Percentiles rank a stretch among this genome's conserved stretches.
phyloP scores from a whole-genome alignment of 2,113 vertebrate species.

The Poeciliopsis retropinna region DNA sequence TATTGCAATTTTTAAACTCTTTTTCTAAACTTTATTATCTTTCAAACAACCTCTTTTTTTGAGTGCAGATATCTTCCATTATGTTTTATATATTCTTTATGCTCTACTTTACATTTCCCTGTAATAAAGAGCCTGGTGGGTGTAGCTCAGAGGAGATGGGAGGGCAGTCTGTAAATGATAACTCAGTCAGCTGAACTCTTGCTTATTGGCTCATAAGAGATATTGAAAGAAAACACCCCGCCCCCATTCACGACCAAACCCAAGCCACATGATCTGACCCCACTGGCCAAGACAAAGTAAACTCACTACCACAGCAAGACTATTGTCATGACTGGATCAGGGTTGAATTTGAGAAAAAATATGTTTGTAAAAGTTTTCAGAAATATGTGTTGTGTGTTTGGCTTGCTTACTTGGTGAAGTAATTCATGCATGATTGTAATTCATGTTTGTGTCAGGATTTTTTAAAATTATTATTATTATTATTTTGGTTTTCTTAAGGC shows the following conservation, averaged over 20 bases:
- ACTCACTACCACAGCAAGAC: constrained; percentile 11
- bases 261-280: constrained; percentile 68
- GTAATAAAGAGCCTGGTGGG: constrained; percentile 26
- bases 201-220: constrained; percentile 74
- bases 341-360: constrained; percentile 12
- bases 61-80: neutral
- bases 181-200: constrained; percentile 64
- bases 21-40: neutral
- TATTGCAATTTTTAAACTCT: no score
- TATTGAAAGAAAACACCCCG: constrained; percentile 77
- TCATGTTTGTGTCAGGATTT: no score
- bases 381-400: neutral
- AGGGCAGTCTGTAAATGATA: constrained; percentile 55
- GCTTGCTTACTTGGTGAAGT: no score
- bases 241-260: constrained; percentile 53
- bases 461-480: no score
- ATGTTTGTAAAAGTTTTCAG: neutral
- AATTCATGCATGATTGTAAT: no score
- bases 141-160: constrained; percentile 23
- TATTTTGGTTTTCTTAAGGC: no score
- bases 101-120: neutral
- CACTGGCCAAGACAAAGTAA: constrained; percentile 40
- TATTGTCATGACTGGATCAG: constrained; percentile 34
- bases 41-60: neutral
- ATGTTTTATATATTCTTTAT: neutral